Conservation (phyloP, 2,888 invertebrate genomes). For the Eudasyphora cyanicolor region DNA sequence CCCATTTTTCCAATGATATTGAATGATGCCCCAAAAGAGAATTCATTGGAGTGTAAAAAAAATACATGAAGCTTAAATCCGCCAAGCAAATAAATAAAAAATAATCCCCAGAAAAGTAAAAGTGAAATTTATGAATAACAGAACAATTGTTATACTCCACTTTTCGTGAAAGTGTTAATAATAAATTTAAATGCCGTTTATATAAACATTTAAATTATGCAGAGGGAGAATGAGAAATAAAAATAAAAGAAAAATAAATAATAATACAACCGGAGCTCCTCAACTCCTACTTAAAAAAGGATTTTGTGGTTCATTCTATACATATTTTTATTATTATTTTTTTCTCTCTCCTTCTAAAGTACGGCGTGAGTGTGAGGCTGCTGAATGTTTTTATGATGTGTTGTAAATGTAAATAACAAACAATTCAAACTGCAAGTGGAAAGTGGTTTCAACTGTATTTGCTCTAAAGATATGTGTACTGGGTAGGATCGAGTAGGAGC, state of each 20-base stretch:
- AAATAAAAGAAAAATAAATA: no score
- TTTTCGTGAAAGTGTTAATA: neutral
- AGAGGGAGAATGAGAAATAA: no score
- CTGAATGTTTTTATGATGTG: neutral
- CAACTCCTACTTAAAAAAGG: neutral
- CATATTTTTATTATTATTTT: neutral
- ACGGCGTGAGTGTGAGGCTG: neutral
- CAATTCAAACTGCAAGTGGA: neutral
- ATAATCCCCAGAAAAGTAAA: no score
- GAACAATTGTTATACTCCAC: neutral
- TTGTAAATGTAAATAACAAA: constrained; percentile 20
- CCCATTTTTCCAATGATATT: neutral
- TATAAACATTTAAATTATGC: neutral
- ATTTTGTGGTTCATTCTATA: neutral
- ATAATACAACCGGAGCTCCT: neutral
- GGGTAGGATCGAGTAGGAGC: neutral
- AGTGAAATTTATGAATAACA: neutral
- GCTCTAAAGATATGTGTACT: neutral
- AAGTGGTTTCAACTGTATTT: neutral
- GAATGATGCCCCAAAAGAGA: neutral
- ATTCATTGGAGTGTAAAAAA: constrained; percentile 49
- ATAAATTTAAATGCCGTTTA: neutral
- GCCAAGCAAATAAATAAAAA: constrained; percentile 1
- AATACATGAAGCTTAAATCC: constrained; percentile 52
- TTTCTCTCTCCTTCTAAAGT: no score